A percentile compares a stretch with the other conserved stretches of the same genome.
These are phyloP conservation scores for Scaptomyza parva DNA, from an alignment of 2,888 invertebrate genomes.

Conservation along the genomic window DNA sequence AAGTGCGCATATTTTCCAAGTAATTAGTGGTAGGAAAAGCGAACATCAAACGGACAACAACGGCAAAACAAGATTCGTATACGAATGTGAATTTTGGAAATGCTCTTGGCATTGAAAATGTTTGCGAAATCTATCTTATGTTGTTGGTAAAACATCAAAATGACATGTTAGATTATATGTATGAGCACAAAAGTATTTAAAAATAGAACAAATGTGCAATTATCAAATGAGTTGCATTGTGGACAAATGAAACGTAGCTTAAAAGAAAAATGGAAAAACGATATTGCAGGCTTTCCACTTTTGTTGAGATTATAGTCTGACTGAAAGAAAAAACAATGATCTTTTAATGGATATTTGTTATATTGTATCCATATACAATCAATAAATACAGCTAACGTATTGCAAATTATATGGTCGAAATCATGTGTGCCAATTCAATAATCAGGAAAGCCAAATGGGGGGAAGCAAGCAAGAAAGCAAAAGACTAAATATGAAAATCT, in stretches of 20 bases:
- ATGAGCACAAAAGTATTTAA: too few relatives aligned
- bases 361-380: conserved; percentile 2
- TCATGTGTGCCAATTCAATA: conserved; percentile 68
- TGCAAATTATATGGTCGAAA: conserved; percentile 11
- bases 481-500: conserved; percentile 35
- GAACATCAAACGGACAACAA: conserved; percentile 45
- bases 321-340: background rate
- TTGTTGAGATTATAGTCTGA: too few relatives aligned
- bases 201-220: too few relatives aligned
- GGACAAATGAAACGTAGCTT: too few relatives aligned
- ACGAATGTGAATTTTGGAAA: background rate
- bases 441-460: conserved; percentile 68
- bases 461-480: conserved; percentile 23
- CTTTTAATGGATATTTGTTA: background rate
- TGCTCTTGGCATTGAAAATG: conserved; percentile 27
- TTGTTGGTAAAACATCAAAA: too few relatives aligned
- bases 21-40: conserved; percentile 66
- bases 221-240: too few relatives aligned
- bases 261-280: too few relatives aligned
- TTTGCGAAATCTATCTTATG: background rate
- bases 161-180: too few relatives aligned
- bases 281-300: too few relatives aligned
- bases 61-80: too few relatives aligned
- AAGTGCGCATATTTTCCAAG: conserved; percentile 73
- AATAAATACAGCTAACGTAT: background rate